Evolutionary conservation across 2,797 vertebrate species (phyloP).

Genomic region (Perodicticus potto): DNA sequence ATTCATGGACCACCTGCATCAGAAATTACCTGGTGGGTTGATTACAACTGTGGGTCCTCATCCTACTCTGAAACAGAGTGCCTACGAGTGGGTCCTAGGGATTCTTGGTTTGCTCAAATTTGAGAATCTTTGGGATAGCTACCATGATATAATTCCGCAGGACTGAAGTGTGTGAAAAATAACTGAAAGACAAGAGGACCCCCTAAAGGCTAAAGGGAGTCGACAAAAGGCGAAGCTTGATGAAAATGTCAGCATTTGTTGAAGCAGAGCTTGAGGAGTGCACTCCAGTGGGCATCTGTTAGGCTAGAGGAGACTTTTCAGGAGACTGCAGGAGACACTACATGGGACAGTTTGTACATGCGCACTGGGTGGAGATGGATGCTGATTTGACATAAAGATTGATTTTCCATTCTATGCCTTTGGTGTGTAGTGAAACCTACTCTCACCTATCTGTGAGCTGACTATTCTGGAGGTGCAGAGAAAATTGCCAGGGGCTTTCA

Average conservation of each 20-base stretch:
- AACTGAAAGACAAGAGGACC: neutral
- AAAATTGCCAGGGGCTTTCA: neutral
- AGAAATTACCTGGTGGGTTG: neutral
- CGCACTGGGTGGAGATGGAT: neutral
- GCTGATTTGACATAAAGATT: neutral
- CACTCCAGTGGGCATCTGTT: neutral
- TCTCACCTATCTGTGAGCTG: neutral
- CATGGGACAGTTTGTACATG: neutral
- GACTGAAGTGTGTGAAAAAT: neutral
- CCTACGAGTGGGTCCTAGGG: neutral
- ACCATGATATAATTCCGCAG: neutral
- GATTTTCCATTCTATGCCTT: neutral
- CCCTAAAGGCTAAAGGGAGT: neutral
- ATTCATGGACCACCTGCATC: neutral
- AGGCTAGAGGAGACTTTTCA: neutral
- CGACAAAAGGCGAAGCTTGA: neutral
- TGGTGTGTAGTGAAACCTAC: neutral
- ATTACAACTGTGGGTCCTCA: neutral
- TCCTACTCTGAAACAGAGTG: neutral
- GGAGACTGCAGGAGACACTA: neutral
- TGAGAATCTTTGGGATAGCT: neutral
- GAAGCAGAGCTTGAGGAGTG: neutral
- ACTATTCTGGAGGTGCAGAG: neutral
- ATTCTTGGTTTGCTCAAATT: slow-evolving; percentile 9
- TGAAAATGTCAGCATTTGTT: neutral